phyloP scores from a whole-genome alignment of 2,888 invertebrate species.

The Pandemis corylana region DNA sequence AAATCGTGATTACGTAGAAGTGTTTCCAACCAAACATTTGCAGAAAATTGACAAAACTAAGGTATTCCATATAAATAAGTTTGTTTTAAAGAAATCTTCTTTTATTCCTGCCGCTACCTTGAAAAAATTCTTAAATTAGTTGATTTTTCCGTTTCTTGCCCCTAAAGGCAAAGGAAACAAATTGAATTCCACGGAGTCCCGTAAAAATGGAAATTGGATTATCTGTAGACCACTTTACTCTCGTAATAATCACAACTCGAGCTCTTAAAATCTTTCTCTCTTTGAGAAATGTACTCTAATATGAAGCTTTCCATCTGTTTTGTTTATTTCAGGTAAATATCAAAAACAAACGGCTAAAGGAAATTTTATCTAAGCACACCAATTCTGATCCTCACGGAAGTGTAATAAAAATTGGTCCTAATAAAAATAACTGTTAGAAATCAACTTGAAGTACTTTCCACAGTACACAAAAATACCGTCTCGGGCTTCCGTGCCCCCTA shows the following conservation, averaged over 20 bases:
- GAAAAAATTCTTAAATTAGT: slow-evolving; percentile 29
- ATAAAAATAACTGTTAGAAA: no score
- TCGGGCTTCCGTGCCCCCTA: no score
- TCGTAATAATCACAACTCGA: slow-evolving; percentile 30
- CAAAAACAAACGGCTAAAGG: no score
- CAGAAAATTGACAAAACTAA: slow-evolving; percentile 3
- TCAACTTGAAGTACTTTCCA: no score
- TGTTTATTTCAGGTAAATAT: background rate
- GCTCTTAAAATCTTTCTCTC: slow-evolving; percentile 15
- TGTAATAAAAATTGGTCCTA: no score
- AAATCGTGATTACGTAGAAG: background rate
- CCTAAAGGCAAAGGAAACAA: slow-evolving; percentile 40
- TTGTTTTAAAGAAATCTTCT: slow-evolving; percentile 25
- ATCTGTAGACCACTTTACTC: slow-evolving; percentile 35
- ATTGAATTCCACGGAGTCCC: slow-evolving; percentile 40
- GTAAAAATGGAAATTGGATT: slow-evolving; percentile 41
- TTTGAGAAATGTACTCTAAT: slow-evolving; percentile 15
- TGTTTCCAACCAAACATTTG: background rate
- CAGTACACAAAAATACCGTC: no score
- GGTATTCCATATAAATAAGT: slow-evolving; percentile 7
- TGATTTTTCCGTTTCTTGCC: slow-evolving; percentile 37
- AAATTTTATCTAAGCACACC: no score
- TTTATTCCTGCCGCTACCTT: slow-evolving; percentile 20
- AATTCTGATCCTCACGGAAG: no score
- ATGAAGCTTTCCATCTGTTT: background rate